Evolutionary conservation across 2,113 vertebrate genomes (phyloP).

Genomic region (Urocynchramus pylzowi): DNA sequence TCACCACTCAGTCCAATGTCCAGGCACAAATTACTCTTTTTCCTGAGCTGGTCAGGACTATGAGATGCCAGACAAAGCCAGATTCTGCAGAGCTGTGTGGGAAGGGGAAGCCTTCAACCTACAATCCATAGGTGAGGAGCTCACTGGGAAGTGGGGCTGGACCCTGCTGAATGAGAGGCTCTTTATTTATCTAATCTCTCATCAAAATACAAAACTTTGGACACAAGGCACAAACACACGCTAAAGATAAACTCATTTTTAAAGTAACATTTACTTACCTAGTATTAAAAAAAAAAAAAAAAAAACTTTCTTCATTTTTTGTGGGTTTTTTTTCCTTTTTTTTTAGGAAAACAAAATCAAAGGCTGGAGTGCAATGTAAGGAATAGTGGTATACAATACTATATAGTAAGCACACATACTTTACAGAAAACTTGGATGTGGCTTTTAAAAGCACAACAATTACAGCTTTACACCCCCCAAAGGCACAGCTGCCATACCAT

Average conservation of each 20-base stretch:
- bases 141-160: neutral
- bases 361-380: neutral
- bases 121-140: neutral
- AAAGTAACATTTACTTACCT: neutral
- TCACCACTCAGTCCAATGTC: neutral
- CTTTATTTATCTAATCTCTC: neutral
- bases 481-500: rapidly evolving
- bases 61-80: neutral
- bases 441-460: neutral
- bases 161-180: neutral
- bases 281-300: neutral
- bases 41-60: neutral
- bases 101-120: neutral
- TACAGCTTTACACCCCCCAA: neutral
- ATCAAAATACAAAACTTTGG: neutral
- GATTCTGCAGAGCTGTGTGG: neutral
- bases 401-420: neutral
- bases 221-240: neutral
- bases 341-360: neutral
- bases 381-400: neutral
- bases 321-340: neutral
- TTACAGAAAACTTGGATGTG: neutral
- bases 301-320: neutral
- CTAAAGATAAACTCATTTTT: neutral
- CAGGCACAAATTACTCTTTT: slow-evolving; percentile 25